Evolutionary conservation across 2,888 invertebrate genomes (phyloP), one percentile per base, ranked within the genome.

Genomic region (Busseola fusca): DNA sequence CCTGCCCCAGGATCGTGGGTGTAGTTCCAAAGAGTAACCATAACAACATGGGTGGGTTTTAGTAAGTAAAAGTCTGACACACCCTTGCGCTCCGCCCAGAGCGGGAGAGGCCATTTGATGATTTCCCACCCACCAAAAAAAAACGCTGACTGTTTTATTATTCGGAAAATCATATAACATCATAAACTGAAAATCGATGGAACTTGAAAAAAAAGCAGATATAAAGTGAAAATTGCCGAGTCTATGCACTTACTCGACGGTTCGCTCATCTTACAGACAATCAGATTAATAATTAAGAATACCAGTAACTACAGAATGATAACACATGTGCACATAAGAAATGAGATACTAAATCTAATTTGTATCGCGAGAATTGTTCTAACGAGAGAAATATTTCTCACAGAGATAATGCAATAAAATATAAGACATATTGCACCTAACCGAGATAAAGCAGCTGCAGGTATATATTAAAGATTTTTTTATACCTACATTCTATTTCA

Each of bases 341-440:
- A 83, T 79, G 64, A 81, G 71, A 52, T 42, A 69, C 14, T 48
- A 68, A 79, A 83, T 81, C 69, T 67, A 69, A 79, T 83, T 79
- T 67, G 58, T 64, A 63, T 56, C 14, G 60, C 72, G 52, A 57
- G 56, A 21, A 58, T 62, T 59, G 70, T 27, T 72, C 52, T 59
- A 72, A 72, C 62, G 75, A 72, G 71, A 63, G 62, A 72, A 78
- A 67, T 66, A 80, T 74, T 62, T 69, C 70, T 69, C 56, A 6
- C 5, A 6, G 45, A 65, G 66, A 56, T 81, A 81, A 75, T 67
- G 34, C 57, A 74, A 74, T 78, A 64, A 63, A 45, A 1, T n/a
- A 18, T 50, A 45, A 12, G 67, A 64, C 25, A 45, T 65, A 62
- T 63, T 71, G 42, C 52, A 69, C 7, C 10, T 45, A 40, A 34